Evolutionary conservation across 2,797 vertebrate species (phyloP).

Genomic region (Muscicapa comitata): DNA sequence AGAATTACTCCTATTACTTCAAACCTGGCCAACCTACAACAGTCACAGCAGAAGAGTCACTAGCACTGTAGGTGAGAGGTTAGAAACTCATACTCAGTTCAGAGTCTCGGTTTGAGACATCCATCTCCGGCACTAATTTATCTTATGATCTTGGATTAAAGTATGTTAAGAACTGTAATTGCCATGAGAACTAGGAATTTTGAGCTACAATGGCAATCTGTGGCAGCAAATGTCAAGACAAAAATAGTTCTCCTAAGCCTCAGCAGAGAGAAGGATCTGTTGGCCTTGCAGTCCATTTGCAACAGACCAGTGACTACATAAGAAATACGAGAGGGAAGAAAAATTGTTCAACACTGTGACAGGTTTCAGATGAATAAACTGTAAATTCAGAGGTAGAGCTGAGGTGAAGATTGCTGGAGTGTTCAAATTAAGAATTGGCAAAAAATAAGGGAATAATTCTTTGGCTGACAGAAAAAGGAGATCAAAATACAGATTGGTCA

Average conservation of each 20-base stretch:
- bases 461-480: background rate
- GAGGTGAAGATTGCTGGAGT: background rate
- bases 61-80: background rate
- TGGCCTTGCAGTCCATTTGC: background rate
- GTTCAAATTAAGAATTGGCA: background rate
- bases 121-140: background rate
- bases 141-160: background rate
- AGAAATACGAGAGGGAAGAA: background rate
- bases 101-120: background rate
- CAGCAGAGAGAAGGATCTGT: background rate
- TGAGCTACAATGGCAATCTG: background rate
- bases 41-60: background rate
- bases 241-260: background rate
- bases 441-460: background rate
- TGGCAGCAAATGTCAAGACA: background rate
- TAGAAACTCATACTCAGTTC: background rate
- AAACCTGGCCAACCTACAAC: background rate
- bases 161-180: background rate
- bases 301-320: background rate
- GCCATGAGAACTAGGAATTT: background rate
- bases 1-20: background rate
- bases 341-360: constrained; percentile 3
- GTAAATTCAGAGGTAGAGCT: constrained; percentile 24
- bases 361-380: constrained; percentile 28
- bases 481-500: background rate